Conservation (phyloP, 2,797 vertebrate species). For the Anguilla pacifica region DNA sequence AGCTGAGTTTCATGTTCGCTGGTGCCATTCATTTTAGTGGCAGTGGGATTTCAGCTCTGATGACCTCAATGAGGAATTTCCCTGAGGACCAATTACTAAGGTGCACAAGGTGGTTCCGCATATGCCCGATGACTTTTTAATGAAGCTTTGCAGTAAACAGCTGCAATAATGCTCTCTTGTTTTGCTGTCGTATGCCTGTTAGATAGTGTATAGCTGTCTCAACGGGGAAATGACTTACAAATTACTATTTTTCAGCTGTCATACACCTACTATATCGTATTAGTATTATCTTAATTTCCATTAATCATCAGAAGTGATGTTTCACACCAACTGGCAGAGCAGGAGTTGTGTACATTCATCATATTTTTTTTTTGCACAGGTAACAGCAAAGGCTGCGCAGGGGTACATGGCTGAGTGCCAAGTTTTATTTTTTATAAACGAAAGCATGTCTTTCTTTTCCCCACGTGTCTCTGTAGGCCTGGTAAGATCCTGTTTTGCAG, state of each 20-base stretch:
- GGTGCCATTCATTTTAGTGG: slow-evolving; percentile 40
- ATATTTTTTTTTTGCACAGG: slow-evolving; percentile 13
- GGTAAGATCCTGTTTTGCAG: slow-evolving; percentile 8
- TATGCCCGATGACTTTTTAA: slow-evolving; percentile 81
- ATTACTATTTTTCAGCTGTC: slow-evolving; percentile 71
- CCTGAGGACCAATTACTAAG: slow-evolving; percentile 73
- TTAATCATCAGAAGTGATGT: slow-evolving; percentile 25
- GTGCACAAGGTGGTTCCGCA: slow-evolving; percentile 75
- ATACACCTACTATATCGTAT: slow-evolving; percentile 20
- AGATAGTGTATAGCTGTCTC: slow-evolving; percentile 69
- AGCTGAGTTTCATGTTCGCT: slow-evolving; percentile 46
- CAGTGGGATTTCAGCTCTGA: slow-evolving; percentile 52
- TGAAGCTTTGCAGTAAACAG: slow-evolving; percentile 72
- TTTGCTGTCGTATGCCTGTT: slow-evolving; percentile 74
- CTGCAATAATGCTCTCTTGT: slow-evolving; percentile 68
- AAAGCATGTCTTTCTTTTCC: neutral
- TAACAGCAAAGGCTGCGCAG: neutral
- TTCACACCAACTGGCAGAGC: slow-evolving; percentile 15
- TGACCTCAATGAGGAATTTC: slow-evolving; percentile 60
- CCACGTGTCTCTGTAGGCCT: slow-evolving; percentile 21
- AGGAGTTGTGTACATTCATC: slow-evolving; percentile 10
- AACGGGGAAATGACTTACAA: slow-evolving; percentile 77
- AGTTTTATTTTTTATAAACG: neutral
- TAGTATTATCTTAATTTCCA: slow-evolving; percentile 24
- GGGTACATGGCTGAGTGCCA: neutral